Percentiles rank a stretch among this genome's conserved stretches.
Evolutionary conservation across 2,113 vertebrate species (phyloP).

Genomic region (Daboia siamensis): DNA sequence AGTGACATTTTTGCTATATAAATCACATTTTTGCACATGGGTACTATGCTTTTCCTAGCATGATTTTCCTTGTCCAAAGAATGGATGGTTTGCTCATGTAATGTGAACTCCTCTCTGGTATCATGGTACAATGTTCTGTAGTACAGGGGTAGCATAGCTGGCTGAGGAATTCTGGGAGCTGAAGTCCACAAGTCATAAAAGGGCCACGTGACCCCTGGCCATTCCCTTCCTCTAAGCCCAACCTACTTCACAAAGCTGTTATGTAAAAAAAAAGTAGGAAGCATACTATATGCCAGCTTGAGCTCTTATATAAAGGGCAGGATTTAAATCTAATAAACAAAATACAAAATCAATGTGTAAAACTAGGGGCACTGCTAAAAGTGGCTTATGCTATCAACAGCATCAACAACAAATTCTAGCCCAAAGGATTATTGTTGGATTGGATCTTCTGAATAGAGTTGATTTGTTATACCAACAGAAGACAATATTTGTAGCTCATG

Average conservation of each 20-base stretch:
- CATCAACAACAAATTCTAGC: too few species aligned
- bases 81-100: neutral
- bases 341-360: neutral
- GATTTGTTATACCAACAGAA: neutral
- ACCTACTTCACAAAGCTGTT: too few species aligned
- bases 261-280: too few species aligned
- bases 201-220: too few species aligned
- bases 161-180: too few species aligned
- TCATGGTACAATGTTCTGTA: neutral
- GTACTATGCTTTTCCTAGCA: neutral
- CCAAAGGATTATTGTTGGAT: neutral
- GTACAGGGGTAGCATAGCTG: neutral
- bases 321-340: too few species aligned
- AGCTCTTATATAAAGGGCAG: too few species aligned
- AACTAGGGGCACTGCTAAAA: neutral
- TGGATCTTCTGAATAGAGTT: neutral
- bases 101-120: neutral
- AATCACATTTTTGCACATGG: neutral
- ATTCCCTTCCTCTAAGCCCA: too few species aligned
- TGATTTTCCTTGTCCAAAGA: neutral
- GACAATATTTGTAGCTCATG: too few species aligned
- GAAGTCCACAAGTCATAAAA: too few species aligned
- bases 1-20: neutral
- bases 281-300: too few species aligned
- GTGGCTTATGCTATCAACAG: neutral